Percentiles rank a stretch among this genome's conserved stretches.
Evolutionary conservation across 1,140 invertebrate genomes (phyloP).

Genomic region (Drosophila navojoa): DNA sequence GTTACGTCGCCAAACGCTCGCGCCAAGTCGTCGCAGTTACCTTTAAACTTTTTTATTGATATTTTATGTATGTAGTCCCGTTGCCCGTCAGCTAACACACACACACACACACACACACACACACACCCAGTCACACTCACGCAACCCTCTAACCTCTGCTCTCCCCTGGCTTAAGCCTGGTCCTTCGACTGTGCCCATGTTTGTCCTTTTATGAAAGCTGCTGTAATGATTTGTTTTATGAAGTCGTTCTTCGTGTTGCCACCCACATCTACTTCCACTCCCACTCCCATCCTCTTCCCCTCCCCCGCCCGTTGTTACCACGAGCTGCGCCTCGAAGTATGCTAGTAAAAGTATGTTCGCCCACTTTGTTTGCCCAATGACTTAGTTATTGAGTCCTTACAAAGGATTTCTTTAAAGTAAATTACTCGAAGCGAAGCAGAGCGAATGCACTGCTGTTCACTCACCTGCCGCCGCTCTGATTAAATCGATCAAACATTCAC

Average conservation of each 20-base stretch:
- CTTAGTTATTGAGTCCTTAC: slow-evolving; percentile 48
- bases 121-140: not conserved
- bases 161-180: not conserved
- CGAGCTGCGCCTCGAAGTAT: slow-evolving; percentile 11
- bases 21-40: slow-evolving; percentile 69
- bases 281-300: no score
- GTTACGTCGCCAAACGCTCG: slow-evolving; percentile 38
- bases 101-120: no score
- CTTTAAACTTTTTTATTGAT: slow-evolving; percentile 82
- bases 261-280: slow-evolving; percentile 9
- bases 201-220: slow-evolving; percentile 68
- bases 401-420: slow-evolving; percentile 25
- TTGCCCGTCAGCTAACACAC: slow-evolving; percentile 10
- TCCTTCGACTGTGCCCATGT: slow-evolving; percentile 19
- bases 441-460: slow-evolving; percentile 5
- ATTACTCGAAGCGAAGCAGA: slow-evolving; percentile 4
- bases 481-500: slow-evolving; percentile 31
- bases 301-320: not conserved
- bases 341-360: not conserved
- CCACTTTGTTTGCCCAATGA: slow-evolving; percentile 39
- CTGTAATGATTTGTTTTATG: slow-evolving; percentile 82
- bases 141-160: not conserved
- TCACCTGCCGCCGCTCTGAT: slow-evolving; percentile 9
- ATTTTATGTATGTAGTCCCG: slow-evolving; percentile 74
- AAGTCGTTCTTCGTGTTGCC: slow-evolving; percentile 58